Evolutionary conservation across 2,113 vertebrate species (phyloP).

Genomic region (Alosa alosa): DNA sequence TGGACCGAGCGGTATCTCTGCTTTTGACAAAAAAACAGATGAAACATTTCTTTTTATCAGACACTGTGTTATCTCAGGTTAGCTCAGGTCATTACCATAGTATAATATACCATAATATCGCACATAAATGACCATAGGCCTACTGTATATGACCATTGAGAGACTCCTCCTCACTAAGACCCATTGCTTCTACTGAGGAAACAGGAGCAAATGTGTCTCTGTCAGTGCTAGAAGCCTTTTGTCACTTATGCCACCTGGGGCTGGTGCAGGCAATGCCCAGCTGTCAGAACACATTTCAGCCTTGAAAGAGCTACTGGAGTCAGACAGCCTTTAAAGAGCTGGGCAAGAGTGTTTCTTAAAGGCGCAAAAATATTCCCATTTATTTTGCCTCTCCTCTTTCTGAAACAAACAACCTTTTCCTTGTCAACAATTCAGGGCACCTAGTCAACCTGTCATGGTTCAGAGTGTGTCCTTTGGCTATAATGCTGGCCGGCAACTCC

Average conservation of each 20-base stretch:
- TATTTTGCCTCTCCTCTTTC: slow-evolving; percentile 22
- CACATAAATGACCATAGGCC: neutral
- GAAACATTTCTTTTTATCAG: neutral
- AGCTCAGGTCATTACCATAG: neutral
- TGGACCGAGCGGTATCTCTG: neutral
- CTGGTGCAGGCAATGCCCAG: neutral
- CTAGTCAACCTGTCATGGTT: slow-evolving; percentile 45
- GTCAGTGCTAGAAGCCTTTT: neutral
- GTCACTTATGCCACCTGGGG: slow-evolving; percentile 22
- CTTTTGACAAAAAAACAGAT: neutral
- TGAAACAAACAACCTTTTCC: slow-evolving; percentile 50
- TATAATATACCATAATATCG: slow-evolving; percentile 9
- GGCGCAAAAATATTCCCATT: slow-evolving; percentile 23
- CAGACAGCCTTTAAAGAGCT: slow-evolving; percentile 21
- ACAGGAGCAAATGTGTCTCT: neutral
- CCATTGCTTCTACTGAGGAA: neutral
- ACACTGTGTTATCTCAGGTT: neutral
- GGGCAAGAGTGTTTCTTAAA: neutral
- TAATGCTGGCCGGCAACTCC: slow-evolving; percentile 11
- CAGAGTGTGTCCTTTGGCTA: slow-evolving; percentile 49
- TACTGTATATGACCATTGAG: neutral
- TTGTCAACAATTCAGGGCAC: slow-evolving; percentile 47
- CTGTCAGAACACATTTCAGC: slow-evolving; percentile 29
- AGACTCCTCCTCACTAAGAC: neutral
- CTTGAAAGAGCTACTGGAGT: neutral